Evolutionary conservation across 2,797 vertebrate species (phyloP).

Genomic region (Pseudomugil gertrudae): DNA sequence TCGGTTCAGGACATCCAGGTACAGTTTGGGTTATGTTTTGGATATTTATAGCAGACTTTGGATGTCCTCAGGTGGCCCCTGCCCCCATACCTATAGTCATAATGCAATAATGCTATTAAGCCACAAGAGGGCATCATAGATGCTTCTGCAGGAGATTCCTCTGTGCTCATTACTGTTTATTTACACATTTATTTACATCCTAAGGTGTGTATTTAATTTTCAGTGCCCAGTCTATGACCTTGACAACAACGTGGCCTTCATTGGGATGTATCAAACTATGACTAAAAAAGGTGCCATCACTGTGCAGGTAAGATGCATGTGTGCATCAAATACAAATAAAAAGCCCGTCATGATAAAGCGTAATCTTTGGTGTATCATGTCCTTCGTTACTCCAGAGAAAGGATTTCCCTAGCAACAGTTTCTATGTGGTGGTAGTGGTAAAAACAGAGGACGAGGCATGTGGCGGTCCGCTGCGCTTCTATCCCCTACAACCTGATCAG

Average conservation of each 20-base stretch:
- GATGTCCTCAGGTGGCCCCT: constrained; percentile 26
- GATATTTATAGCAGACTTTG: not conserved
- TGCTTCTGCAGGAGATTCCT: not conserved
- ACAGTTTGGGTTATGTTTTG: not conserved
- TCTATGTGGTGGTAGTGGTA: constrained; percentile 97
- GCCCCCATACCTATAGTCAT: not conserved
- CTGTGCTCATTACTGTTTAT: too few relatives aligned
- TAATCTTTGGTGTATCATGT: not conserved
- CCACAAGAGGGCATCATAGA: constrained; percentile 28
- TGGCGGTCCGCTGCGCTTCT: constrained; percentile 89
- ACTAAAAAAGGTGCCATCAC: constrained; percentile 97
- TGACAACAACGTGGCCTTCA: constrained; percentile 98
- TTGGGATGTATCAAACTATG: constrained; percentile 99
- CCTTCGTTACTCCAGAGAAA: constrained; percentile 83
- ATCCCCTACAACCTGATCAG: constrained; percentile 88
- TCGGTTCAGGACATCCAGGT: constrained; percentile 98
- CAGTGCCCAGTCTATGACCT: constrained; percentile 97
- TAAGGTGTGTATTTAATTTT: not conserved
- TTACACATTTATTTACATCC: not conserved
- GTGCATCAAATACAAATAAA: not conserved
- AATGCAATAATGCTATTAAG: not conserved
- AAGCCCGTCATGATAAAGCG: not conserved
- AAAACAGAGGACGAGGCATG: constrained; percentile 97
- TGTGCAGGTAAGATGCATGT: constrained; percentile 86
- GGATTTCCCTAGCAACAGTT: constrained; percentile 95